Percentiles rank a stretch among this genome's conserved stretches.
Conservation (phyloP, 2,797 vertebrate genomes). For the Pelodytes ibericus region DNA sequence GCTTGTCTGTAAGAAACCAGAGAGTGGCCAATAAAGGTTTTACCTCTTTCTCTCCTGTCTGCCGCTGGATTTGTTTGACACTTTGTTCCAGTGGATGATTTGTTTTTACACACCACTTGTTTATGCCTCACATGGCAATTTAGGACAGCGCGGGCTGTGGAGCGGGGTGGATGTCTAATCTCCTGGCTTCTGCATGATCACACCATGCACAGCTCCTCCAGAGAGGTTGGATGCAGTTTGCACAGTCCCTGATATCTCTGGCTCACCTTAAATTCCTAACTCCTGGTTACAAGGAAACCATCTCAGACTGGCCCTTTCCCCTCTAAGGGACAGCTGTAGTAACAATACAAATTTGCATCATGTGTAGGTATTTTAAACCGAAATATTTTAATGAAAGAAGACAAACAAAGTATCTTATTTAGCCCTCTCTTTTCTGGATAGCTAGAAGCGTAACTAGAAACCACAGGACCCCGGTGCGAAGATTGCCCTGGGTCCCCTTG, state of each 20-base stretch:
- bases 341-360: too few species aligned
- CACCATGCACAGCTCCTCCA: neutral
- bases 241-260: conserved; percentile 17
- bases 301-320: neutral
- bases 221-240: conserved; percentile 8
- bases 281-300: conserved; percentile 18
- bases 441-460: too few species aligned
- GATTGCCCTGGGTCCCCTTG: too few species aligned
- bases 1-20: neutral
- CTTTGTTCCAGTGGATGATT: neutral
- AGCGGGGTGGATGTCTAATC: conserved; percentile 29
- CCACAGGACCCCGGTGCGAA: too few species aligned
- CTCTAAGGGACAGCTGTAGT: too few species aligned
- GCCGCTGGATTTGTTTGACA: neutral
- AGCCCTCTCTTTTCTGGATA: too few species aligned
- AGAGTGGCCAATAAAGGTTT: neutral
- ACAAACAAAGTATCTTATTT: too few species aligned
- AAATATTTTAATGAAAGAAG: too few species aligned
- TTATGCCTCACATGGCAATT: conserved; percentile 42
- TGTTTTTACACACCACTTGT: neutral
- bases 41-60: neutral
- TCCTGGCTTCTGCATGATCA: conserved; percentile 1
- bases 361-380: too few species aligned
- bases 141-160: conserved; percentile 13
- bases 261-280: conserved; percentile 22